These are phyloP conservation scores for Pachycephala philippinensis DNA, from an alignment of 2,113 vertebrate species.

Conservation along the genomic window DNA sequence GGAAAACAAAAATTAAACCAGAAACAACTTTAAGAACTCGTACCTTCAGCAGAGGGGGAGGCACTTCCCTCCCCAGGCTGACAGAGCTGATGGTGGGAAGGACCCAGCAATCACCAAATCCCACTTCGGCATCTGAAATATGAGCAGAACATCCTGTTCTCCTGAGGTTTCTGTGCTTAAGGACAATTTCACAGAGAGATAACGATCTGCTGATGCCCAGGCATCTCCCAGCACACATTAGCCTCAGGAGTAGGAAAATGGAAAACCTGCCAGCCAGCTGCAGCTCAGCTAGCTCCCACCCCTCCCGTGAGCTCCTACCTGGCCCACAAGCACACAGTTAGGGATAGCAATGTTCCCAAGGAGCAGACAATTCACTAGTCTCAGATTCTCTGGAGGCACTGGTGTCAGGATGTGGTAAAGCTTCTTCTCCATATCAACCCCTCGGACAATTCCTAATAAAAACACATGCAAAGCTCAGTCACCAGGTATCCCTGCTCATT, in stretches of 20 bases:
- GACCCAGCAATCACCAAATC: neutral
- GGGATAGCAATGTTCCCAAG: constrained; percentile 83
- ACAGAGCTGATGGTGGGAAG: neutral
- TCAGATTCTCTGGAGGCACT: constrained; percentile 75
- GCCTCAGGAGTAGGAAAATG: neutral
- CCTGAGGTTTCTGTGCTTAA: neutral
- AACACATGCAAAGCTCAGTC: neutral
- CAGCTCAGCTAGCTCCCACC: neutral
- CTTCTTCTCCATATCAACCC: constrained; percentile 83
- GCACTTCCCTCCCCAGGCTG: too few species aligned
- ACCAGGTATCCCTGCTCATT: accelerated
- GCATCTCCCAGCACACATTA: neutral
- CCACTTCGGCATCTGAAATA: neutral
- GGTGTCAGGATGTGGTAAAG: constrained; percentile 88
- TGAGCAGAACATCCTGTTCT: neutral
- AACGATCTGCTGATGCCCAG: neutral
- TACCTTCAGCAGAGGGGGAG: accelerated
- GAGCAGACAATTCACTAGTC: constrained; percentile 88
- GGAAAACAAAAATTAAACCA: constrained; percentile 31
- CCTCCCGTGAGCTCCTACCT: constrained; percentile 70
- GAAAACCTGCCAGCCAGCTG: neutral
- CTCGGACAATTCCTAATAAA: constrained; percentile 85
- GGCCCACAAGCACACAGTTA: constrained; percentile 78
- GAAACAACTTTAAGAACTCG: accelerated
- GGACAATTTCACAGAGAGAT: neutral